Evolutionary conservation across 2,888 invertebrate genomes (phyloP), one percentile per base, ranked within the genome.

Genomic region (Pocota personata): DNA sequence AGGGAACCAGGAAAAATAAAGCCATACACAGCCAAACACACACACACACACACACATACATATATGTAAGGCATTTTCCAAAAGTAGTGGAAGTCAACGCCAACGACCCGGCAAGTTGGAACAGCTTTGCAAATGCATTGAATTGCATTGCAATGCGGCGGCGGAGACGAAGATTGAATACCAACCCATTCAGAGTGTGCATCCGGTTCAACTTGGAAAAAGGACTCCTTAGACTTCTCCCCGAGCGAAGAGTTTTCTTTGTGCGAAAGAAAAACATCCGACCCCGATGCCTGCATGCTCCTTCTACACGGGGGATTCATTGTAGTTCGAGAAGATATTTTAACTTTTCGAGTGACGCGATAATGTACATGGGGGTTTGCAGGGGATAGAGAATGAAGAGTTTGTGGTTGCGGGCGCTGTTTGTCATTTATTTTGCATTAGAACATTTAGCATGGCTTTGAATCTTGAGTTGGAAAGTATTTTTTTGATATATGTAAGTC

Each of bases 71-170:
- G 46, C 6, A 32, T 62, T 21, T 48, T 2, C 69, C 55, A 40
- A 78, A 60, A 57, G 52, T 50, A 14, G 30, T 71, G 19, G 50
- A 83, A 73, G 79, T 79, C 69, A 84, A 84, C 64, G 73, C 69
- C 83, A 84, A 79, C 69, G 67, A 75, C 79, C 69, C 75, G 64
- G 69, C 83, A 84, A 79, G 57, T 75, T 75, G 79, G 62, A 79
- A 55, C 62, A 73, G 82, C 82, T 60, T 62, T 62, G 60, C 58
- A 60, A 67, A 60, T 69, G 48, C 69, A 78, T 78, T 78, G 73
- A 69, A 78, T 66, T 78, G 82, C 66, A 78, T 32, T 72, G 77
- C 48, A 55, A 48, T 64, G 32, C 57, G 52, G 30, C 32, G 52
- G 19, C 52, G 37, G 32, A 72, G 77, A 77, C 55, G 72, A 71